Base-by-base conservation (phyloP, 2,113 vertebrate species). In the Climacteris rufus region DNA sequence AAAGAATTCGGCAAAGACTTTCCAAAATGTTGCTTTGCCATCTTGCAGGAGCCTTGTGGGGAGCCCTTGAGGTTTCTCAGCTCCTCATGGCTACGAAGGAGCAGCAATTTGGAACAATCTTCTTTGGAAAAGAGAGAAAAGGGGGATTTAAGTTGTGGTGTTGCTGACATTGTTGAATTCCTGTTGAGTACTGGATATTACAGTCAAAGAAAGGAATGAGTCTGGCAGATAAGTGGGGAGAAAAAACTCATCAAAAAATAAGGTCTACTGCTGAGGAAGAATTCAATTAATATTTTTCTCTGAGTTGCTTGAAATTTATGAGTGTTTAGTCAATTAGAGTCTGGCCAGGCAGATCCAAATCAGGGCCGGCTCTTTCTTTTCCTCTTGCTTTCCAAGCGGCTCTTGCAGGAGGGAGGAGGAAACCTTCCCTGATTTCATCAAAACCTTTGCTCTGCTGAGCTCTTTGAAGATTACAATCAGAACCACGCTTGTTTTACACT, bases 271-370 rank as follows among this genome's bases (percentile, higher is more conserved):
- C 85, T 1, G 37, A 92, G 75, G 44, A 90, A 72, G 37, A 88
- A 95, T 85, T 65, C n/a, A 82, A 83, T 96, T 75, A 11, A 7
- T 76, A 45, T 60, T 86, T 89, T 72, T 44, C 87, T 87, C 85
- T 11, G 71, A 89, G 80, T n/a, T 80, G 71, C 75, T 68, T 87
- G 61, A 83, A 28, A 72, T 86, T 95, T 61, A 44, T 83, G 61
- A 69, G 61, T 17, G 50, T 44, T 92, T 83, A 82, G 87, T 49
- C 59, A 47, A 59, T 40, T 14, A 69, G 65, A 89, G 50, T 19
- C 68, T 42, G 71, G 77, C 66, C 63, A 74, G 63, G 77, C 45
- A 59, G 72, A 53, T 35, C 54, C 54, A 30, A 68, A 15, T 47
- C 70, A 60, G 42, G 44, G 27, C 65, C 11, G 14, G 10, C 39